A percentile compares a stretch with the other conserved stretches of the same genome.
phyloP scores from a whole-genome alignment of 2,113 vertebrate genomes.

The Oryzias celebensis region DNA sequence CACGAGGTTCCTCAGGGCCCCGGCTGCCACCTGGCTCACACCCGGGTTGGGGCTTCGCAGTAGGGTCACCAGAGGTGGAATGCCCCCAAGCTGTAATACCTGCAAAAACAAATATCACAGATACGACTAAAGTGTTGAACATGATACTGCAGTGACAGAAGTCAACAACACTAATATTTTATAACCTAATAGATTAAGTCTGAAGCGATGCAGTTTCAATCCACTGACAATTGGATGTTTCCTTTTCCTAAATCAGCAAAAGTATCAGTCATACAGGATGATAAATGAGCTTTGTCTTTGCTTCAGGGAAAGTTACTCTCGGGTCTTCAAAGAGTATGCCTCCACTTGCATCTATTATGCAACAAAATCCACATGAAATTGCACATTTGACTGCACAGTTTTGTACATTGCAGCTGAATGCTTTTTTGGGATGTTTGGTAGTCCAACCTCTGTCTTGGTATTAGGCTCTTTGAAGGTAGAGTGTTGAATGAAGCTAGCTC shows the following conservation, averaged over 20 bases:
- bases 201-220: too few species aligned
- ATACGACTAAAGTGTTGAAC: not conserved
- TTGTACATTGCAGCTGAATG: not conserved
- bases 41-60: constrained; percentile 79
- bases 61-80: constrained; percentile 81
- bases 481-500: constrained; percentile 90
- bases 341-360: not conserved
- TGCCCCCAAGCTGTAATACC: constrained; percentile 83
- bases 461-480: constrained; percentile 85
- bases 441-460: constrained; percentile 85
- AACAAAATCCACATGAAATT: constrained; percentile 1
- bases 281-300: constrained; percentile 1
- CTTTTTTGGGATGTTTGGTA: not conserved
- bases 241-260: not conserved
- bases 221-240: too few species aligned
- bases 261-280: not conserved
- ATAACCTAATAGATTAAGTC: too few species aligned
- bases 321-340: not conserved
- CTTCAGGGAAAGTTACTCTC: constrained; percentile 15
- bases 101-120: constrained; percentile 38
- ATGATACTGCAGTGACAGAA: not conserved
- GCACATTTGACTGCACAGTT: not conserved
- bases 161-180: not conserved
- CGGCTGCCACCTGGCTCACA: constrained; percentile 80
- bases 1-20: constrained; percentile 89